These are phyloP conservation scores for Hemistola chrysoprasaria DNA, from an alignment of 2,888 invertebrate genomes.

Conservation along the genomic window DNA sequence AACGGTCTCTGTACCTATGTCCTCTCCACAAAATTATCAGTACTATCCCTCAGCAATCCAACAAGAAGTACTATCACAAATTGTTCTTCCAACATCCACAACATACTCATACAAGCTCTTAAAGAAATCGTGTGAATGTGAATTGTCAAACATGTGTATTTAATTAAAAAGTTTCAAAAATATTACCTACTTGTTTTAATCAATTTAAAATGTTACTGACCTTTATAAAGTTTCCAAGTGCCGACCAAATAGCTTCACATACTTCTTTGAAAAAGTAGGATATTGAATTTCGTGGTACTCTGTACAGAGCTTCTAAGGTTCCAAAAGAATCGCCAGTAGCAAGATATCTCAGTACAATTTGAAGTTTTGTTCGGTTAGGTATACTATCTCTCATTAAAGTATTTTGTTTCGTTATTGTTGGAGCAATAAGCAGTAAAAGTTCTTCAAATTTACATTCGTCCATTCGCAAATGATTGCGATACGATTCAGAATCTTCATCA, in stretches of 20 bases:
- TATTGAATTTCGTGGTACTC: constrained; percentile 23
- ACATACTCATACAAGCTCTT: too few relatives aligned
- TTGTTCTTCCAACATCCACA: too few relatives aligned
- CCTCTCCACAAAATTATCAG: too few relatives aligned
- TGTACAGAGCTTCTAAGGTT: constrained; percentile 8
- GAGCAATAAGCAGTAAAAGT: constrained; percentile 8
- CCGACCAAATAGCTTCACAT: constrained; percentile 23
- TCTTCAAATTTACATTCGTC: constrained; percentile 14
- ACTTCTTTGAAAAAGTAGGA: constrained; percentile 23
- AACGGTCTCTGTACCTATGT: neutral
- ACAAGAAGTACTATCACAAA: too few relatives aligned
- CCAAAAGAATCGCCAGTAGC: constrained; percentile 19
- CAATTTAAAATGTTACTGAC: constrained; percentile 17
- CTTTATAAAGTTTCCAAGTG: constrained; percentile 21
- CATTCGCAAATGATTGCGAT: constrained; percentile 15
- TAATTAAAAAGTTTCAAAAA: constrained; percentile 5
- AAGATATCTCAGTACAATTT: constrained; percentile 15
- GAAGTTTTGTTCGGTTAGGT: constrained; percentile 14
- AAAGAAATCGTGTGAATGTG: too few relatives aligned
- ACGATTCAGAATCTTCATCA: constrained; percentile 12
- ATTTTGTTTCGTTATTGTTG: constrained; percentile 12
- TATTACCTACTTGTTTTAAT: constrained; percentile 8
- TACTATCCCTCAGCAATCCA: too few relatives aligned
- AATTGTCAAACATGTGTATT: too few relatives aligned
- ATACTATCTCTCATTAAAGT: constrained; percentile 10